Evolutionary conservation across 2,113 vertebrate genomes (phyloP).

Genomic region (Lepisosteus osseus): DNA sequence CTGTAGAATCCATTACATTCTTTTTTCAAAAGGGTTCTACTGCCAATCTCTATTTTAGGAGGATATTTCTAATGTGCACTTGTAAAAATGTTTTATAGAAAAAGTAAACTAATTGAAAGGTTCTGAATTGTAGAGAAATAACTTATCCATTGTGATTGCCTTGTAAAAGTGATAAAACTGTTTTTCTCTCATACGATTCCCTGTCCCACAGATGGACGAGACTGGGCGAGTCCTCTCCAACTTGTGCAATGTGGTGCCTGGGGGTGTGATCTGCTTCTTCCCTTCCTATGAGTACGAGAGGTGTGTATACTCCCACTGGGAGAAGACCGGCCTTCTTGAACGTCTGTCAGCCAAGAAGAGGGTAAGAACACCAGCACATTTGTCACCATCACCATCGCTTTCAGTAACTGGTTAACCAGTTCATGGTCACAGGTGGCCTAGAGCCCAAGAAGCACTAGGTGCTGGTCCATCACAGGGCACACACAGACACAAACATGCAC

Average conservation of each 20-base stretch:
- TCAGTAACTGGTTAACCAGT: neutral
- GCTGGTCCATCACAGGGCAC: too few species aligned
- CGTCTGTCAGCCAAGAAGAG: conserved; percentile 81
- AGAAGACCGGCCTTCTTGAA: conserved; percentile 68
- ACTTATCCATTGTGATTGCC: too few species aligned
- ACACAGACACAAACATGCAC: too few species aligned
- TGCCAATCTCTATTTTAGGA: too few species aligned
- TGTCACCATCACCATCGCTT: neutral
- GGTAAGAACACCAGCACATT: conserved; percentile 45
- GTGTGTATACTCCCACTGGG: conserved; percentile 79
- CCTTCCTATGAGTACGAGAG: conserved; percentile 88
- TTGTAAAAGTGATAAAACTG: too few species aligned
- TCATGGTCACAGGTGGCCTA: neutral
- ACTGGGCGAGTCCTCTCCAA: conserved; percentile 82
- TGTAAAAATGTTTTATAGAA: too few species aligned
- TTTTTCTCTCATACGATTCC: too few species aligned
- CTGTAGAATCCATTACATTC: too few species aligned
- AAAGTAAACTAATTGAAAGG: too few species aligned
- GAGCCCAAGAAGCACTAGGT: neutral
- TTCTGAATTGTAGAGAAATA: too few species aligned
- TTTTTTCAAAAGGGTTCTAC: too few species aligned
- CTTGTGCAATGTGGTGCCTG: conserved; percentile 83
- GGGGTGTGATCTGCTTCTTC: conserved; percentile 92
- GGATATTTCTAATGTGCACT: too few species aligned
- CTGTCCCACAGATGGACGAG: conserved; percentile 80